Evolutionary conservation across 2,797 vertebrate species (phyloP), one percentile per base, ranked within the genome.

Genomic region (Rhabdomys pumilio): DNA sequence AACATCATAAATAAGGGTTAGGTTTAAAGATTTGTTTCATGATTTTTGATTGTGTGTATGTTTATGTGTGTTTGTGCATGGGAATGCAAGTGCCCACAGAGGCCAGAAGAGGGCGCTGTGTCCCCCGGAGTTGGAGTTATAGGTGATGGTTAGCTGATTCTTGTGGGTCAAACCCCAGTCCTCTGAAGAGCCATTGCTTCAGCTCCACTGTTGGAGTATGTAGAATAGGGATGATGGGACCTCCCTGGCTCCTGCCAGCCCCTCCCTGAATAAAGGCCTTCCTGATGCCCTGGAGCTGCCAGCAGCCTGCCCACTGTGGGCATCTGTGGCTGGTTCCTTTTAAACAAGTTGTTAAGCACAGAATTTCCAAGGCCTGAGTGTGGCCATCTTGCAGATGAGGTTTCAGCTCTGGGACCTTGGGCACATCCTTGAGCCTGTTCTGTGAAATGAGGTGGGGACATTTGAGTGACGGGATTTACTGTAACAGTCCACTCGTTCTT

Each of bases 401-500:
- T 22, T 80, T 76, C 4, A 14, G 31, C 5, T 22, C 85, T 9
- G 24, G 22, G 75, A 67, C 26, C 65, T 2, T 26, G 91, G 81
- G 12, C 13, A 1, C 1, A 0, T 59, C 6, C 67, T 26, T 81
- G 47, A 67, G 12, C 59, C 63, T 84, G 22, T 65, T 59, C 59
- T 91, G 73, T 72, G 79, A 53, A 34, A 10, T 8, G 31, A 53
- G 93, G 76, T 20, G 11, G 59, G 20, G 3, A 4, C 11, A 14
- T 11, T 0, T 22, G 75, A 17, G 31, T 22, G 22, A 31, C 6
- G 69, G 55, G n/a, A 14, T 57, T 34, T 50, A 75, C 44, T 47
- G 29, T 47, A 19, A 15, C 13, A 3, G 8, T 17, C 31, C 0
- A 0, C 26, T 6, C 0, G 26, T 50, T 53, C 50, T 61, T 38